Conservation (phyloP, 2,113 vertebrate species). For the Talpa occidentalis region DNA sequence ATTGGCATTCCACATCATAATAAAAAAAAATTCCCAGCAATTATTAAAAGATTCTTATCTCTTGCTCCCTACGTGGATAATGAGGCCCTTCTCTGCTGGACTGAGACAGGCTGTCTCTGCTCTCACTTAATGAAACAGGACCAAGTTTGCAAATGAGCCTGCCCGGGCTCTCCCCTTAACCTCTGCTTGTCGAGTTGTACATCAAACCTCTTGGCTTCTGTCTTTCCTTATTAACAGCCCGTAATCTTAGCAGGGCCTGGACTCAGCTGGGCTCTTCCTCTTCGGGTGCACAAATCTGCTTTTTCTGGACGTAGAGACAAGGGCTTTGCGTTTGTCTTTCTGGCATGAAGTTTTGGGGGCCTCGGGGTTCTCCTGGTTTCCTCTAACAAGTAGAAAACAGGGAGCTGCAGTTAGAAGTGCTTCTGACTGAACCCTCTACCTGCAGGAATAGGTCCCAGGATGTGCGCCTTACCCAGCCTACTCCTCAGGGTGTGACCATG, state of each 20-base stretch:
- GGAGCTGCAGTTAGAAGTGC: background rate
- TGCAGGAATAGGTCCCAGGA: too few relatives aligned
- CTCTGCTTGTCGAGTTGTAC: slow-evolving; percentile 90
- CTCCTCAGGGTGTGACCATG: background rate
- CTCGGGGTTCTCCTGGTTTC: background rate
- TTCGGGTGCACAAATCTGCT: slow-evolving; percentile 82
- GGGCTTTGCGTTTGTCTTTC: slow-evolving; percentile 53
- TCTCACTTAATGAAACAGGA: slow-evolving; percentile 90
- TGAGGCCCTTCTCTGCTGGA: slow-evolving; percentile 91
- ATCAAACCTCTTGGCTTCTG: slow-evolving; percentile 89
- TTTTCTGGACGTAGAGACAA: slow-evolving; percentile 4
- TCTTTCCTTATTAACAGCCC: slow-evolving; percentile 90
- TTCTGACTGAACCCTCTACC: background rate
- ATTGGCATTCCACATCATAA: slow-evolving; percentile 90
- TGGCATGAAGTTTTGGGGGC: background rate
- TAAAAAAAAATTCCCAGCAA: slow-evolving; percentile 89
- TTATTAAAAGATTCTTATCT: slow-evolving; percentile 94
- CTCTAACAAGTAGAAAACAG: background rate
- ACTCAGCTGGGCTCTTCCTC: slow-evolving; percentile 86
- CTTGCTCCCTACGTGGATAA: slow-evolving; percentile 90
- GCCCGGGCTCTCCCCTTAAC: slow-evolving; percentile 87
- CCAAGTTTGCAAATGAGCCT: slow-evolving; percentile 90
- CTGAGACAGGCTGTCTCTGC: slow-evolving; percentile 92
- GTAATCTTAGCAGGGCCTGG: slow-evolving; percentile 86
- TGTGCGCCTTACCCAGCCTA: background rate